phyloP scores from a whole-genome alignment of 2,888 invertebrate species.

The Sussaba pulchella region DNA sequence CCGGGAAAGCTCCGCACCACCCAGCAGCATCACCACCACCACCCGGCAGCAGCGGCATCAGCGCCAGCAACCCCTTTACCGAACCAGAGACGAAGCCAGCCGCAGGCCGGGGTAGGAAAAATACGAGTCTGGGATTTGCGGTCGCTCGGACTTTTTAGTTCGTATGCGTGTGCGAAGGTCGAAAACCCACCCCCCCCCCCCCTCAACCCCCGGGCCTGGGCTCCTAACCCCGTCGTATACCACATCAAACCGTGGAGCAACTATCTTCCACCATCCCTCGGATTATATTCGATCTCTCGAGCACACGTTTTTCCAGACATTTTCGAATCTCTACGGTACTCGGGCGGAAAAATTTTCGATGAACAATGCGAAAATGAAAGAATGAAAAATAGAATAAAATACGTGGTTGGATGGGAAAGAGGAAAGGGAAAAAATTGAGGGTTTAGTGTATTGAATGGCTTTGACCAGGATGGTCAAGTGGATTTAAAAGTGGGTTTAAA shows the following conservation, averaged over 20 bases:
- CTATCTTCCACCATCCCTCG: constrained; percentile 34
- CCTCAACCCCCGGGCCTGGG: not conserved
- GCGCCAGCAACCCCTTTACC: not conserved
- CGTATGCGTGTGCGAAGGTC: constrained; percentile 1
- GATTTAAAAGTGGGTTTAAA: not conserved
- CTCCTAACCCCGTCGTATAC: constrained; percentile 48
- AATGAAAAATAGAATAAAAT: too few species aligned
- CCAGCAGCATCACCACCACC: too few species aligned
- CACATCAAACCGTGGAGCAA: constrained; percentile 60
- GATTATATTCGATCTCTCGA: constrained; percentile 55
- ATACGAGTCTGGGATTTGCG: constrained; percentile 66
- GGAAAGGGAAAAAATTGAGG: too few species aligned
- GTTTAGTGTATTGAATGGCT: constrained; percentile 6
- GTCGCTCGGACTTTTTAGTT: constrained; percentile 55
- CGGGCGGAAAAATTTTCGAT: too few species aligned
- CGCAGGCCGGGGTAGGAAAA: constrained; percentile 63
- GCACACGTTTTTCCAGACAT: too few species aligned
- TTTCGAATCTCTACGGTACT: too few species aligned
- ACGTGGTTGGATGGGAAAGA: too few species aligned
- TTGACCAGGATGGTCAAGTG: constrained; percentile 4
- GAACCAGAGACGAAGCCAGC: constrained; percentile 59
- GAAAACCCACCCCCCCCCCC: constrained; percentile 14
- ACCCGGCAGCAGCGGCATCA: not conserved
- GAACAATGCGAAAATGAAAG: too few species aligned
- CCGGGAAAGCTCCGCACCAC: not conserved